Evolutionary conservation across 2,113 vertebrate genomes (phyloP).

Genomic region (Dicrurus megarhynchus): DNA sequence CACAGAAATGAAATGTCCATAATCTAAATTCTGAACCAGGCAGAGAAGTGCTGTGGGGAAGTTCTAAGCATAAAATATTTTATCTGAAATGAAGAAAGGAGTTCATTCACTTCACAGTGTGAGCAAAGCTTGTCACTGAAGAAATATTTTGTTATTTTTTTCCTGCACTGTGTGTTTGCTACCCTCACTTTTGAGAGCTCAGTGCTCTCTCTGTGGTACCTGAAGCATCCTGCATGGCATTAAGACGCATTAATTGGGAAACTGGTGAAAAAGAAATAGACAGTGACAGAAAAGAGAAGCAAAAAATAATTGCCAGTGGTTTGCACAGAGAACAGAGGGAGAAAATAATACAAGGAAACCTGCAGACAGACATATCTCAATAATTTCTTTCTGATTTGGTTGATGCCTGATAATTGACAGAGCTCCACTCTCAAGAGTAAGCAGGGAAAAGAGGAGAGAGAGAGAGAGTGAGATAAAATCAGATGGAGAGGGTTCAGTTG

Average conservation of each 20-base stretch:
- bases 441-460: background rate
- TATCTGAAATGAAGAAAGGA: background rate
- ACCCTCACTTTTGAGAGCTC: background rate
- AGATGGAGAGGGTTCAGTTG: background rate
- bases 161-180: background rate
- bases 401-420: background rate
- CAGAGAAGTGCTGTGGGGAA: background rate
- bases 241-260: background rate
- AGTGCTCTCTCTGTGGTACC: background rate
- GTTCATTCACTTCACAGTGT: background rate
- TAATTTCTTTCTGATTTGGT: background rate
- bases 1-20: background rate
- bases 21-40: background rate
- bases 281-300: background rate
- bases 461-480: fast-evolving
- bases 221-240: background rate
- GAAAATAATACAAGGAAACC: background rate
- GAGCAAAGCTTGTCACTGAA: background rate
- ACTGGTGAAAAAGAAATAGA: background rate
- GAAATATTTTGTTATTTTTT: background rate
- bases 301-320: background rate
- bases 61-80: background rate
- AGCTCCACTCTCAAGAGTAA: background rate
- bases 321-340: background rate
- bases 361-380: background rate